Base-by-base conservation (phyloP, 1,140 invertebrate genomes). In the Drosophila orosa region DNA sequence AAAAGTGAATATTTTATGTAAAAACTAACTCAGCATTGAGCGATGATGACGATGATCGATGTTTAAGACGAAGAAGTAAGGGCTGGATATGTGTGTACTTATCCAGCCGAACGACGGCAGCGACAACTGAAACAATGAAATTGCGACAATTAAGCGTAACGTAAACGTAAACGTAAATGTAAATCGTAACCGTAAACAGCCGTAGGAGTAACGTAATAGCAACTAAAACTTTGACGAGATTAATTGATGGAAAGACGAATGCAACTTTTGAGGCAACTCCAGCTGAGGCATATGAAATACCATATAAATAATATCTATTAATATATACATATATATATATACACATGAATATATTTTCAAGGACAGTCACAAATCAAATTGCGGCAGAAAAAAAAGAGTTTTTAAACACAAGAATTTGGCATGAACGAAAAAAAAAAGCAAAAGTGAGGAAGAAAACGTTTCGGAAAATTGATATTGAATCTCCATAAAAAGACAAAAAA, bases 81-180 rank as follows among this genome's bases (percentile, higher is more conserved):
- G 39, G n/a, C 22, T 45, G 62, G 62, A 45, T 45, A 12, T 29
- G 31, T 27, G 35, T 7, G 1, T n/a, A 47, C 1, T 60, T 54
- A 45, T 66, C 56, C 25, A 22, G 48, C 39, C 52, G 61, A 76
- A 75, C 72, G 72, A 71, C 61, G 73, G 74, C 74, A 77, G 83
- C 74, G 67, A 78, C 52, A 87, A 87, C 76, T 83, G 80, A 89
- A 89, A 89, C 84, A 89, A 89, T 89, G 84, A 89, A 89, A 89
- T 80, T 71, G 77, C 84, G 84, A 89, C 84, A 89, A 89, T 84
- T 87, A 87, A 87, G 75, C 82, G 72, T 81, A 81, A 67, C 66
- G 66, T 72, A 74, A 74, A 77, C 67, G 69, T 66, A 66, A 61
- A 74, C 58, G 39, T 75, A 78, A 67, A 55, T 61, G 60, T 81